Evolutionary conservation across 2,113 vertebrate genomes (phyloP).

Genomic region (Sebastes schlegelii): DNA sequence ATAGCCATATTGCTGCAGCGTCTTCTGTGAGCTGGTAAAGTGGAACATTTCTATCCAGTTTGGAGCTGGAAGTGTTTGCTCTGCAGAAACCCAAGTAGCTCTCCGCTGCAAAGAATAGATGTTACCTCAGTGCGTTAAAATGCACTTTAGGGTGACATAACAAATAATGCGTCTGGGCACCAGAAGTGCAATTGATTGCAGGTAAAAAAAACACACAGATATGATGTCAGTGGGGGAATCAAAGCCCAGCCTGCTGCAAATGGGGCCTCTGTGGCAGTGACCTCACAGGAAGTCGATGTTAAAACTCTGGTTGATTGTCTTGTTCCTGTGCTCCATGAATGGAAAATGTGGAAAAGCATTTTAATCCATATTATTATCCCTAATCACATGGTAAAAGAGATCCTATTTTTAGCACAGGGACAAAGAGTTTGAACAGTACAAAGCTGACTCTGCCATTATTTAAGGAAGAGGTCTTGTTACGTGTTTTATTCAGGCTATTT

Average conservation of each 20-base stretch:
- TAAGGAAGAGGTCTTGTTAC: neutral
- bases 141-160: constrained; percentile 27
- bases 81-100: constrained; percentile 14
- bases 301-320: constrained; percentile 13
- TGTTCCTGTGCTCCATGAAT: constrained; percentile 8
- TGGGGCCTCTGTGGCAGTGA: neutral
- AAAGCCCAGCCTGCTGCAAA: neutral
- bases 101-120: constrained; percentile 10
- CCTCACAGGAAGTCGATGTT: constrained; percentile 16
- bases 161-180: neutral
- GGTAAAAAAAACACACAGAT: neutral
- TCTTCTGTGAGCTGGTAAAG: neutral
- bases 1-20: neutral
- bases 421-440: neutral
- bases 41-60: constrained; percentile 1
- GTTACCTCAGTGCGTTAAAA: constrained; percentile 7
- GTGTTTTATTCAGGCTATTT: neutral
- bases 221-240: neutral
- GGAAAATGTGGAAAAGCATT: neutral
- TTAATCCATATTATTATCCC: constrained; percentile 1
- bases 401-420: neutral
- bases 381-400: neutral
- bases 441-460: neutral
- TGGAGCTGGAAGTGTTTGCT: constrained; percentile 1
- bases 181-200: constrained; percentile 18